Conservation (phyloP, 2,888 invertebrate species). For the Synanthedon andrenaeformis region DNA sequence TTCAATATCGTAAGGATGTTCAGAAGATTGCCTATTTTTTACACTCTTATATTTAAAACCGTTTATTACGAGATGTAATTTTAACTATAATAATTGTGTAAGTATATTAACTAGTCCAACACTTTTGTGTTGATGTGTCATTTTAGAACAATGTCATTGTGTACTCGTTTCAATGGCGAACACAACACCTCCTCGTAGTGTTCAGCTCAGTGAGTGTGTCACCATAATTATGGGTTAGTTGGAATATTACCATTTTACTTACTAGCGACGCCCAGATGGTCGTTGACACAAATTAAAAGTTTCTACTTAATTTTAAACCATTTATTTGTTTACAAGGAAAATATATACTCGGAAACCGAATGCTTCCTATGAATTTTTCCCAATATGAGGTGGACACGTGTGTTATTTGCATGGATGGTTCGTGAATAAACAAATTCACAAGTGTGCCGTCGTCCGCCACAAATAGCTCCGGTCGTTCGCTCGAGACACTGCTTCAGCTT, state of each 20-base stretch:
- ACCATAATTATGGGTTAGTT: constrained; percentile 20
- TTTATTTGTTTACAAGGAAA: constrained; percentile 6
- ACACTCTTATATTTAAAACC: too few species aligned
- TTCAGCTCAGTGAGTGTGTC: constrained; percentile 3
- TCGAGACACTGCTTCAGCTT: constrained; percentile 9
- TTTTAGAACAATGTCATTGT: constrained; percentile 6
- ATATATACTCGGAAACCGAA: too few species aligned
- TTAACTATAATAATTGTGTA: too few species aligned
- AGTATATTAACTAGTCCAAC: too few species aligned
- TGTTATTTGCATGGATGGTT: not conserved
- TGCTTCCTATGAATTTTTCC: too few species aligned
- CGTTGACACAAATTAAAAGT: constrained; percentile 27
- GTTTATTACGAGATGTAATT: too few species aligned
- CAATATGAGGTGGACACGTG: constrained; percentile 1
- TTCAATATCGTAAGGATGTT: too few species aligned
- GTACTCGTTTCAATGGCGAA: constrained; percentile 7
- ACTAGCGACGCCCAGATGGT: constrained; percentile 16
- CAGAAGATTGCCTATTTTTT: too few species aligned
- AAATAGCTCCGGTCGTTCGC: constrained; percentile 2
- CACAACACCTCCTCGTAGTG: constrained; percentile 4
- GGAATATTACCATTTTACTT: constrained; percentile 9
- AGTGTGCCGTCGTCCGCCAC: constrained; percentile 20
- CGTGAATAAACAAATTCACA: constrained; percentile 22
- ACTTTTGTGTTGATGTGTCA: not conserved
- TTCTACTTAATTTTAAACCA: constrained; percentile 20